Conservation (phyloP, 2,888 invertebrate species). For the Brachyptera putata region DNA sequence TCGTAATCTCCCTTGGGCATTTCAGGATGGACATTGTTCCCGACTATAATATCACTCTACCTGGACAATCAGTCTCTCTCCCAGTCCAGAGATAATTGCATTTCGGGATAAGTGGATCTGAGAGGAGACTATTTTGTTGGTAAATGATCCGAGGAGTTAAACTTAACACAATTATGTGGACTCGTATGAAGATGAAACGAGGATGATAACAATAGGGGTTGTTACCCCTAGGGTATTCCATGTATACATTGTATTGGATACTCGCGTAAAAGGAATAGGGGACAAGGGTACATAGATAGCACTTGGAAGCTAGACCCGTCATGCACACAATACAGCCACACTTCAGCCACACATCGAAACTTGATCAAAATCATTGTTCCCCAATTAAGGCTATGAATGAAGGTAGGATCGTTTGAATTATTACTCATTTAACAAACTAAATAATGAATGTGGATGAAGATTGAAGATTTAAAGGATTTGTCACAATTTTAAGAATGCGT, state of each 20-base stretch:
- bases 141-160: slow-evolving; percentile 30
- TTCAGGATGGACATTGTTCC: background rate
- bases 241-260: background rate
- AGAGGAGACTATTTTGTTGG: slow-evolving; percentile 28
- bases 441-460: too few species aligned
- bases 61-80: slow-evolving; percentile 28
- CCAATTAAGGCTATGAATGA: too few species aligned
- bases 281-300: too few species aligned
- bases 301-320: too few species aligned
- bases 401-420: too few species aligned
- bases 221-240: background rate
- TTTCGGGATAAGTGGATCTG: slow-evolving; percentile 21
- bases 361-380: too few species aligned
- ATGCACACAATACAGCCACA: too few species aligned
- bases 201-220: slow-evolving; percentile 1
- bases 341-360: too few species aligned
- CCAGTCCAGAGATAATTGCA: slow-evolving; percentile 26
- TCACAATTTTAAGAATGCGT: too few species aligned
- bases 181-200: slow-evolving; percentile 2
- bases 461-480: too few species aligned
- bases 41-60: slow-evolving; percentile 3
- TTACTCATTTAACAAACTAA: too few species aligned
- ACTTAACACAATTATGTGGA: background rate
- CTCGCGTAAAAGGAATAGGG: background rate
- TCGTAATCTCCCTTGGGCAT: background rate